phyloP scores from a whole-genome alignment of 2,888 invertebrate species.

The Drosophila conformis region DNA sequence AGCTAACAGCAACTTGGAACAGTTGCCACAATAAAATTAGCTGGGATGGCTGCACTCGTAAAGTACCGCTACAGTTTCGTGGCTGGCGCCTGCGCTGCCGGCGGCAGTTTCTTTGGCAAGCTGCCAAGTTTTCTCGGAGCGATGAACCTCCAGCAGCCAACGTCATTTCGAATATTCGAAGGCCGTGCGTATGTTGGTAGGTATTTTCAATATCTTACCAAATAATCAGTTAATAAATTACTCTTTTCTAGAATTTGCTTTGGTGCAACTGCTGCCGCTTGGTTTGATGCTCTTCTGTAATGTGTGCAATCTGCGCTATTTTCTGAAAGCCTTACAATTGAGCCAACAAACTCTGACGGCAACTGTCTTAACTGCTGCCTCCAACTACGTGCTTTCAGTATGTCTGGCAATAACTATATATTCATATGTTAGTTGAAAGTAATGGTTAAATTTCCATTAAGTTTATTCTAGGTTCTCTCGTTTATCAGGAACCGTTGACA shows the following conservation, averaged over 20 bases:
- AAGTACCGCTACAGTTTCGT: slow-evolving; percentile 78
- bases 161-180: background rate
- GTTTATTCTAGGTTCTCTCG: slow-evolving; percentile 89
- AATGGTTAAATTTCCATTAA: slow-evolving; percentile 37
- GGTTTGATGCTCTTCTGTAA: slow-evolving; percentile 87
- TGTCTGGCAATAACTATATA: slow-evolving; percentile 1
- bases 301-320: slow-evolving; percentile 87
- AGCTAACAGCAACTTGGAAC: background rate
- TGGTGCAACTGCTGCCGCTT: slow-evolving; percentile 84
- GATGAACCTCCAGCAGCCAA: slow-evolving; percentile 30
- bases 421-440: too few species aligned
- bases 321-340: slow-evolving; percentile 87
- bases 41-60: slow-evolving; percentile 51
- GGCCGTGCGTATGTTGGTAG: slow-evolving; percentile 33
- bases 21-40: slow-evolving; percentile 8
- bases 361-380: slow-evolving; percentile 87
- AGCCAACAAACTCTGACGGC: slow-evolving; percentile 86
- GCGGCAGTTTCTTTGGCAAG: slow-evolving; percentile 88
- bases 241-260: slow-evolving; percentile 53
- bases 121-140: slow-evolving; percentile 83
- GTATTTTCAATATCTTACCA: background rate
- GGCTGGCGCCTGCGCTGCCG: slow-evolving; percentile 87
- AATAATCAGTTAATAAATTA: background rate
- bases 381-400: slow-evolving; percentile 88
- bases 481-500: slow-evolving; percentile 90